Evolutionary conservation across 2,113 vertebrate genomes (phyloP).

Genomic region (Sterrhoptilus dennistouni): DNA sequence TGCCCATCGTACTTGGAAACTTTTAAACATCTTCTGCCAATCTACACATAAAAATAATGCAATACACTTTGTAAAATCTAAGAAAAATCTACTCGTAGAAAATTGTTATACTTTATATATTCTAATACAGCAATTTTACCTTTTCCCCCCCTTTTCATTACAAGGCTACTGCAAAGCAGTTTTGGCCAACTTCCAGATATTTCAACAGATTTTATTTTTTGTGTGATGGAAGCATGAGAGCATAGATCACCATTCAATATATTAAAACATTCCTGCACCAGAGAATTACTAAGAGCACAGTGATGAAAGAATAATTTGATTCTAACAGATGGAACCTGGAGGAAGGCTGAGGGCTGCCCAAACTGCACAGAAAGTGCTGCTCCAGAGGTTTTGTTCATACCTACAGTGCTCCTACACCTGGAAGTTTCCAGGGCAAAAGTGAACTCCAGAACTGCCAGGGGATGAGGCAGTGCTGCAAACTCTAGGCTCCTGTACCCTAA

Average conservation of each 20-base stretch:
- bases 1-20: neutral
- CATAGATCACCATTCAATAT: neutral
- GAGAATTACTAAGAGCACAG: neutral
- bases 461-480: neutral
- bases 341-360: neutral
- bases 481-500: neutral
- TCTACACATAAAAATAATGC: neutral
- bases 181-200: neutral
- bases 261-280: constrained; percentile 2
- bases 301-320: neutral
- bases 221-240: neutral
- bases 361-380: neutral
- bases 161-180: neutral
- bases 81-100: neutral
- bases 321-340: neutral
- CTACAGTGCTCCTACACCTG: neutral
- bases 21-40: neutral
- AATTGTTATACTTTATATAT: neutral
- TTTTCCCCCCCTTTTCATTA: neutral
- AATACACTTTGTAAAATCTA: neutral
- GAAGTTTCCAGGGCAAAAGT: neutral
- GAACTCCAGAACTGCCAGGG: neutral
- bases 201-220: neutral
- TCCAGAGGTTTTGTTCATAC: neutral
- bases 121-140: neutral